phyloP scores from a whole-genome alignment of 2,888 invertebrate genomes.

The Agonum fuliginosum region DNA sequence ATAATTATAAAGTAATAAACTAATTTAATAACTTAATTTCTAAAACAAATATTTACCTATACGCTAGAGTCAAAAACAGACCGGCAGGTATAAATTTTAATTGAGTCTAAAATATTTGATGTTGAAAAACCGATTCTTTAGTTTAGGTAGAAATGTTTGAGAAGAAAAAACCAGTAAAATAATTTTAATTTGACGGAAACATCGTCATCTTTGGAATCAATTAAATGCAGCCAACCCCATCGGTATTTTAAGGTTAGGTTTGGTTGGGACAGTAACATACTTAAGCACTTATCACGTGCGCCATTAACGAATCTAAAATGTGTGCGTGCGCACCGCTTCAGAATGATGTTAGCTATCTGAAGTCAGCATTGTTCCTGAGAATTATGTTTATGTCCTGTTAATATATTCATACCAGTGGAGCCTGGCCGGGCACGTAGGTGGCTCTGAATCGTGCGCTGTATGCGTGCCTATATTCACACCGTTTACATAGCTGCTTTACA shows the following conservation, averaged over 20 bases:
- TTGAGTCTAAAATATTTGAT: conserved; percentile 18
- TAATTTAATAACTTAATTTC: conserved; percentile 26
- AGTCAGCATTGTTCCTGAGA: conserved; percentile 66
- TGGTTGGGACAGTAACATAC: conserved; percentile 34
- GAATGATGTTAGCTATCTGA: conserved; percentile 62
- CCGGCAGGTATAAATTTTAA: conserved; percentile 11
- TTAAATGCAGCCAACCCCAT: neutral
- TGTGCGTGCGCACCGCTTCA: conserved; percentile 31
- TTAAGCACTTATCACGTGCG: conserved; percentile 48
- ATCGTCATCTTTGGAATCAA: conserved; percentile 10
- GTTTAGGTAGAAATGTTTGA: neutral
- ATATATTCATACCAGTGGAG: conserved; percentile 70
- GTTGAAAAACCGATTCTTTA: neutral
- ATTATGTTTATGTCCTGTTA: conserved; percentile 70
- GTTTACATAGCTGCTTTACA: conserved; percentile 50
- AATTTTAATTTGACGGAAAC: conserved; percentile 46
- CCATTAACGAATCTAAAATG: conserved; percentile 52
- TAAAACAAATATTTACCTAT: neutral
- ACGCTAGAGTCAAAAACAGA: neutral
- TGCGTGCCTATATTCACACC: conserved; percentile 54
- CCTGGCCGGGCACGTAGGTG: conserved; percentile 67
- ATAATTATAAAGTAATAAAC: conserved; percentile 5
- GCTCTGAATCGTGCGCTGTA: conserved; percentile 64
- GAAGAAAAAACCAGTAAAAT: conserved; percentile 17
- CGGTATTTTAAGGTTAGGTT: conserved; percentile 1